phyloP scores from a whole-genome alignment of 2,888 invertebrate species.

The Ichneumoninae sp. region DNA sequence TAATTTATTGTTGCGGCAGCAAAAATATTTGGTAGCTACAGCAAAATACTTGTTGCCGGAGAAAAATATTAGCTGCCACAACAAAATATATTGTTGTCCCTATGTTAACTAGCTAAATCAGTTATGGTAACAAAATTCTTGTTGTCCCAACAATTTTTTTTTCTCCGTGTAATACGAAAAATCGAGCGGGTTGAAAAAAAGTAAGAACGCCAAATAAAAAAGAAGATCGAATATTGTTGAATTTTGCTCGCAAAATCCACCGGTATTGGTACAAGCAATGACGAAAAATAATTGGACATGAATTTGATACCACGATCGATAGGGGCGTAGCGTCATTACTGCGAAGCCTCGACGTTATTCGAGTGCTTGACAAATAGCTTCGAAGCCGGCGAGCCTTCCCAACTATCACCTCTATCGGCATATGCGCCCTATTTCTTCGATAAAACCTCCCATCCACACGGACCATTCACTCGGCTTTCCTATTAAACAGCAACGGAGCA shows the following conservation, averaged over 20 bases:
- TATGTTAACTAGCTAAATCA: no score
- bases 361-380: conserved; percentile 50
- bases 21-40: no score
- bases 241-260: background rate
- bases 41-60: no score
- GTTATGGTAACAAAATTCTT: no score
- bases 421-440: conserved; percentile 10
- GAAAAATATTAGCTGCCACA: no score
- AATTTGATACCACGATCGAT: conserved; percentile 13
- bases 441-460: background rate
- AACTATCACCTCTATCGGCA: conserved; percentile 9
- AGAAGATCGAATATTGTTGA: background rate
- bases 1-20: no score
- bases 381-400: conserved; percentile 15
- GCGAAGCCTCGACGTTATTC: conserved; percentile 31
- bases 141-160: no score
- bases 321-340: conserved; percentile 40
- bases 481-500: background rate
- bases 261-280: background rate
- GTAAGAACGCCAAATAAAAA: background rate
- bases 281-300: conserved; percentile 16
- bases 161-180: background rate
- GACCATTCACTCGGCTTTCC: background rate
- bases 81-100: no score
- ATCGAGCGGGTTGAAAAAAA: background rate